Evolutionary conservation across 2,113 vertebrate species (phyloP), one percentile per base, ranked within the genome.

Genomic region (Oncorhynchus gorbuscha): DNA sequence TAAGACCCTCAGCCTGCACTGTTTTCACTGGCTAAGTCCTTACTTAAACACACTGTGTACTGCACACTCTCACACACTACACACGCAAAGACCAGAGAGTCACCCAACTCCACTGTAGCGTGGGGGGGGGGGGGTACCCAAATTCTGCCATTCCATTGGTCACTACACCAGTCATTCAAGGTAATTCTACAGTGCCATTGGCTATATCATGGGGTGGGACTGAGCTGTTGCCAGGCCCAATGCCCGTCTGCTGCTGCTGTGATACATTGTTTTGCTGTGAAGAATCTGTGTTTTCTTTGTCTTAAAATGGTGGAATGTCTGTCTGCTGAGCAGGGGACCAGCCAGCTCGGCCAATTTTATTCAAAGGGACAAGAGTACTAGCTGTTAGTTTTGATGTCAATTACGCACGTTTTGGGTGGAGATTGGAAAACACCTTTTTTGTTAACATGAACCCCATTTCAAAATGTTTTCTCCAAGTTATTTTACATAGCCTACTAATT

Each of bases 31-130:
- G 68, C 81, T 88, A 86, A 91, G 75, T 85, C 86, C 79, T 89
- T 85, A 80, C 82, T 85, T 84, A 89, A 91, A 92, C 89, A 92
- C 66, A 24, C 90, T 88, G 90, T 81, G 39, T 49, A 20, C 66
- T 67, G 35, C 66, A 8, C 16, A 28, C 78, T 59, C 81, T 81
- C 84, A 76, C 84, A 80, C 81, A 84, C 79, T 11, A 83, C 76
- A 76, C 77, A 76, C 55, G 74, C 77, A 85, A 79, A 83, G 75
- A 75, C 77, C 77, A 83, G 35, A 35, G 68, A 35, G 35, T 35
- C 59, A 75, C 76, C 6, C 39, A 76, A 45, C 8, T 39, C 39
- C 39, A 39, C 39, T 39, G 39, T 9, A 35, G 35, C 6, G 35
- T 35, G 35, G 5, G 35, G 35, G 24, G 35, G 5, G 35, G 35